phyloP scores from a whole-genome alignment of 2,113 vertebrate species.

The Petaurus breviceps region DNA sequence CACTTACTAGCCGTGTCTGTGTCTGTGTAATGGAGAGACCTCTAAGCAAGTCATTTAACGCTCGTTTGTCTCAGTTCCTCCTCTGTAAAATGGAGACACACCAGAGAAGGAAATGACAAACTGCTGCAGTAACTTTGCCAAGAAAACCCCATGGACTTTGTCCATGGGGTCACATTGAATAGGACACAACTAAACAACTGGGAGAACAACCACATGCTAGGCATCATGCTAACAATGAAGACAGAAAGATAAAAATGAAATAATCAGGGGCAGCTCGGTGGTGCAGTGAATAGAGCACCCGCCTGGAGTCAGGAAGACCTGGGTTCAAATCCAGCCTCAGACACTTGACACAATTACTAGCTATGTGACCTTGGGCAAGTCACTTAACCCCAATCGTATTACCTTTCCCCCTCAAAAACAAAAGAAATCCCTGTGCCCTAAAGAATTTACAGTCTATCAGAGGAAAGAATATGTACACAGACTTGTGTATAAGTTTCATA shows the following conservation, averaged over 20 bases:
- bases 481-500: neutral
- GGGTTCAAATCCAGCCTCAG: no score
- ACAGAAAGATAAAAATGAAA: neutral
- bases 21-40: neutral
- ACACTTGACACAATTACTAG: no score
- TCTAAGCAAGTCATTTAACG: neutral
- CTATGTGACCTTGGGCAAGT: no score
- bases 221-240: neutral
- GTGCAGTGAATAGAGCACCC: no score
- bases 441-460: neutral
- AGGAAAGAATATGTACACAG: neutral
- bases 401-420: no score
- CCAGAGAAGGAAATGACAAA: neutral
- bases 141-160: neutral
- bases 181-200: neutral
- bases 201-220: neutral
- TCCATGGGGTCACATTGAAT: neutral
- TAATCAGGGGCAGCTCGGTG: neutral
- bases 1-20: neutral
- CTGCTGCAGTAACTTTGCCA: neutral
- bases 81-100: neutral
- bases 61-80: neutral
- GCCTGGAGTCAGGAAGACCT: no score
- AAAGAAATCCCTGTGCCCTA: neutral
- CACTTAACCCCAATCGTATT: no score